Evolutionary conservation across 64 coral and sea anemone species (phyloP).

Genomic region (Trachythela sp.): DNA sequence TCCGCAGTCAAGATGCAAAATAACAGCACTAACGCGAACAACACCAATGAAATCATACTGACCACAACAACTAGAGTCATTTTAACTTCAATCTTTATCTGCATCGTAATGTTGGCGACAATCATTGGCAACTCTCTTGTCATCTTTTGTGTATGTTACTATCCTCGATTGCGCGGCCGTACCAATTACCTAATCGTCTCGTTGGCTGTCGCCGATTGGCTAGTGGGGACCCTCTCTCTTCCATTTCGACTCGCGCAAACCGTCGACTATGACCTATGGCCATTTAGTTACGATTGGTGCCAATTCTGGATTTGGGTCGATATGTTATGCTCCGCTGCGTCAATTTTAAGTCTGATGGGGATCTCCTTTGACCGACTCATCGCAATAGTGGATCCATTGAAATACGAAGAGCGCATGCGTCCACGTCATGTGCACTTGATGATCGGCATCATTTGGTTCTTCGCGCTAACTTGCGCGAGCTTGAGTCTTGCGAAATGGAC

Average conservation of each 20-base stretch:
- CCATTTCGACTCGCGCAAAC: slow-evolving; percentile 83
- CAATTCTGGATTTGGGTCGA: slow-evolving; percentile 94
- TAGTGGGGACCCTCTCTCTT: slow-evolving; percentile 64
- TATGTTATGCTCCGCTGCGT: slow-evolving; percentile 75
- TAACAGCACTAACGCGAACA: too few relatives aligned
- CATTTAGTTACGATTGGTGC: slow-evolving; percentile 51
- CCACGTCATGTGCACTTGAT: slow-evolving; percentile 52
- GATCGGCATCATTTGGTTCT: slow-evolving; percentile 68
- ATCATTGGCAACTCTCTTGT: slow-evolving; percentile 85
- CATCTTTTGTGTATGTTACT: slow-evolving; percentile 71
- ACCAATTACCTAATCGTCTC: slow-evolving; percentile 92
- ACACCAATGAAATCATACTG: too few relatives aligned
- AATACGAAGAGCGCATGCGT: slow-evolving; percentile 78
- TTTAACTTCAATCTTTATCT: slow-evolving; percentile 59
- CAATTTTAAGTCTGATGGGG: slow-evolving; percentile 71
- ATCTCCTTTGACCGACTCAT: slow-evolving; percentile 84
- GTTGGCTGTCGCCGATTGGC: slow-evolving; percentile 69
- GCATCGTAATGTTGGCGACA: slow-evolving; percentile 71
- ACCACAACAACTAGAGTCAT: neutral
- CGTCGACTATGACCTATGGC: slow-evolving; percentile 58
- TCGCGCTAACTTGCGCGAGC: slow-evolving; percentile 50
- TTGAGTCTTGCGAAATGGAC: slow-evolving; percentile 81
- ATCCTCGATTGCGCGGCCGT: slow-evolving; percentile 68
- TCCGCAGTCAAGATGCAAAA: too few relatives aligned
- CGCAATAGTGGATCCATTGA: slow-evolving; percentile 72